Conservation (phyloP, 2,797 vertebrate genomes). For the Nannoperca obscura region DNA sequence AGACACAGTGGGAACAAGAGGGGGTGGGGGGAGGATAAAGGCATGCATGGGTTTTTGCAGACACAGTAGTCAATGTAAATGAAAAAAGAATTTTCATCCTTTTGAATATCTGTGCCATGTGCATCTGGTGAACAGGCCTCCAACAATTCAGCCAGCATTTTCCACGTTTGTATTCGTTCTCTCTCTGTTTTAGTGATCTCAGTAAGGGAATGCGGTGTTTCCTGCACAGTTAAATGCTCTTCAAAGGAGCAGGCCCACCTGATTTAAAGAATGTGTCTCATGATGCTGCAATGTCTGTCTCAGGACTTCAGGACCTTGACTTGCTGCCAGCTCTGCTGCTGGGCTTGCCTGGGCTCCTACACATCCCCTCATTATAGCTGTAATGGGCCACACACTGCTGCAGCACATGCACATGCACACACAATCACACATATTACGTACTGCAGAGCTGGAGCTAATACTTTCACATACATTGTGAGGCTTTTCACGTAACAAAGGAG, state of each 20-base stretch:
- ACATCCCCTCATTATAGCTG: slow-evolving; percentile 60
- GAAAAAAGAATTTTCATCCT: slow-evolving; percentile 30
- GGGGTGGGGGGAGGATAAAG: background rate
- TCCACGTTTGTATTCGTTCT: slow-evolving; percentile 43
- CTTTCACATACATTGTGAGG: background rate
- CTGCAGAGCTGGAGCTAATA: slow-evolving; percentile 21
- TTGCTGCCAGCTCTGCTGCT: slow-evolving; percentile 63
- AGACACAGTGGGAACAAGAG: slow-evolving; percentile 31
- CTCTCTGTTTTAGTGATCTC: slow-evolving; percentile 20
- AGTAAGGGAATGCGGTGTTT: slow-evolving; percentile 40
- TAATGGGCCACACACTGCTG: slow-evolving; percentile 53
- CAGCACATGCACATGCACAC: slow-evolving; percentile 17
- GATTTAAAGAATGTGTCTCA: slow-evolving; percentile 72
- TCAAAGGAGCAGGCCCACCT: slow-evolving; percentile 65
- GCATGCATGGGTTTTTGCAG: slow-evolving; percentile 27
- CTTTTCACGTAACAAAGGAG: slow-evolving; percentile 24
- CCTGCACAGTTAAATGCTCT: slow-evolving; percentile 34
- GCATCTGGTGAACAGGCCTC: slow-evolving; percentile 64
- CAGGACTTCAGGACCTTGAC: slow-evolving; percentile 59
- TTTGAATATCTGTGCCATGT: slow-evolving; percentile 45
- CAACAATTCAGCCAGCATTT: slow-evolving; percentile 33
- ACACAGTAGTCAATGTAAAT: slow-evolving; percentile 39
- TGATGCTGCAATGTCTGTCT: slow-evolving; percentile 64
- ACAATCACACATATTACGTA: slow-evolving; percentile 8
- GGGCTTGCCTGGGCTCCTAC: slow-evolving; percentile 56